A percentile compares a stretch with the other conserved stretches of the same genome.
phyloP scores from a whole-genome alignment of 2,888 invertebrate species.

The Rhopalosiphum nymphaeae region DNA sequence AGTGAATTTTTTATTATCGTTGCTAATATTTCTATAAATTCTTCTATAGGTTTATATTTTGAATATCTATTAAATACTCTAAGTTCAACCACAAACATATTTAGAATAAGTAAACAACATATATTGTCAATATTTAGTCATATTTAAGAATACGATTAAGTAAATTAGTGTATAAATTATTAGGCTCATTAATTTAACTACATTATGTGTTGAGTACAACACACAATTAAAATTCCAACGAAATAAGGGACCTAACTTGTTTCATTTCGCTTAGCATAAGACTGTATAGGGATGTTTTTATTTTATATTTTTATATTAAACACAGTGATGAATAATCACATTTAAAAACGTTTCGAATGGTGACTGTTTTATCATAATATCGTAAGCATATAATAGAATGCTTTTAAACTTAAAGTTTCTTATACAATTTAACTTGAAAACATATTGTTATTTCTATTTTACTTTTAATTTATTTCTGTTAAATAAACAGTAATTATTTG shows the following conservation, averaged over 20 bases:
- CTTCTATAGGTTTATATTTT: background rate
- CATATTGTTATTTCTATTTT: background rate
- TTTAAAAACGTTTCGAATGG: background rate
- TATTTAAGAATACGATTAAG: background rate
- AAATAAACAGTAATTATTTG: background rate
- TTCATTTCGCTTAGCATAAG: background rate
- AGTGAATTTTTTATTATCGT: background rate
- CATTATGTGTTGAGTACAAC: background rate
- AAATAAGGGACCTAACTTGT: background rate
- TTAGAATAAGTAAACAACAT: background rate
- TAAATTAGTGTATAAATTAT: background rate
- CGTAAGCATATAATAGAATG: background rate
- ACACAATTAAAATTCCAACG: background rate
- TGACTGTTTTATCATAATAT: background rate
- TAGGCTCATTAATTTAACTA: background rate
- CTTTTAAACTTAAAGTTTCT: background rate
- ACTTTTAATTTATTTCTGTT: background rate
- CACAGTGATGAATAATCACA: background rate
- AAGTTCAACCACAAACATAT: background rate
- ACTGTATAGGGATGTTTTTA: background rate
- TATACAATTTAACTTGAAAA: background rate
- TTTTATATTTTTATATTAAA: background rate
- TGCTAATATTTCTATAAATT: background rate
- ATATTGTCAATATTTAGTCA: background rate
- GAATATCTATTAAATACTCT: background rate